Percentiles rank a stretch among this genome's conserved stretches.
Evolutionary conservation across 2,888 invertebrate genomes (phyloP).

Genomic region (Spodoptera picta): DNA sequence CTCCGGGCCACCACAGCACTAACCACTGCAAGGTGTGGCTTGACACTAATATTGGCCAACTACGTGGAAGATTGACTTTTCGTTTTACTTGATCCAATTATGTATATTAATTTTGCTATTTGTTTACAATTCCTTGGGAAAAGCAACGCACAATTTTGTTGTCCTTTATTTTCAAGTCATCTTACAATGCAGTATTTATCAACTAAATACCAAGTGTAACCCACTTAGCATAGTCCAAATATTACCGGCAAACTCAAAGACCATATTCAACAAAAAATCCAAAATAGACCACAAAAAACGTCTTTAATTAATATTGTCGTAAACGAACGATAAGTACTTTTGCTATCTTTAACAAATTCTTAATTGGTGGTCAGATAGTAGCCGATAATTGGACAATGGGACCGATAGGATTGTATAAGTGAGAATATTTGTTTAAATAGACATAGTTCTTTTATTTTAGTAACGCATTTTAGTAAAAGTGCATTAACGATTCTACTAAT

Average conservation of each 20-base stretch:
- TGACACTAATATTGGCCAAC: too few species aligned
- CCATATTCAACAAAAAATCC: too few species aligned
- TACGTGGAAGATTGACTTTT: too few species aligned
- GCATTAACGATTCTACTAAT: slow-evolving; percentile 26
- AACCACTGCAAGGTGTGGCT: too few species aligned
- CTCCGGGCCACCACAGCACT: too few species aligned
- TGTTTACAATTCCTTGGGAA: too few species aligned
- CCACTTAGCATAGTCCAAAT: slow-evolving; percentile 39
- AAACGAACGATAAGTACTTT: slow-evolving; percentile 56
- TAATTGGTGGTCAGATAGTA: slow-evolving; percentile 70
- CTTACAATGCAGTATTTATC: slow-evolving; percentile 8
- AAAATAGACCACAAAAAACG: too few species aligned
- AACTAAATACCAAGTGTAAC: slow-evolving; percentile 5
- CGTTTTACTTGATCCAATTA: too few species aligned
- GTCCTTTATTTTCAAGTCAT: too few species aligned
- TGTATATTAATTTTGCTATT: too few species aligned
- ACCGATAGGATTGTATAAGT: slow-evolving; percentile 74
- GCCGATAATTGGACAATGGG: slow-evolving; percentile 78
- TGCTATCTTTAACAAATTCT: slow-evolving; percentile 74
- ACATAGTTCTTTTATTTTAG: slow-evolving; percentile 48
- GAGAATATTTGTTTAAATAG: slow-evolving; percentile 81
- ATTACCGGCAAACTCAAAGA: slow-evolving; percentile 37
- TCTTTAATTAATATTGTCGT: slow-evolving; percentile 10
- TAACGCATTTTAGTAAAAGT: slow-evolving; percentile 31
- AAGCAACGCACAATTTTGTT: too few species aligned